Percentiles rank a stretch among this genome's conserved stretches.
These are phyloP conservation scores for Apistogramma diplotaenia DNA, from an alignment of 2,113 vertebrate species.

Conservation along the genomic window DNA sequence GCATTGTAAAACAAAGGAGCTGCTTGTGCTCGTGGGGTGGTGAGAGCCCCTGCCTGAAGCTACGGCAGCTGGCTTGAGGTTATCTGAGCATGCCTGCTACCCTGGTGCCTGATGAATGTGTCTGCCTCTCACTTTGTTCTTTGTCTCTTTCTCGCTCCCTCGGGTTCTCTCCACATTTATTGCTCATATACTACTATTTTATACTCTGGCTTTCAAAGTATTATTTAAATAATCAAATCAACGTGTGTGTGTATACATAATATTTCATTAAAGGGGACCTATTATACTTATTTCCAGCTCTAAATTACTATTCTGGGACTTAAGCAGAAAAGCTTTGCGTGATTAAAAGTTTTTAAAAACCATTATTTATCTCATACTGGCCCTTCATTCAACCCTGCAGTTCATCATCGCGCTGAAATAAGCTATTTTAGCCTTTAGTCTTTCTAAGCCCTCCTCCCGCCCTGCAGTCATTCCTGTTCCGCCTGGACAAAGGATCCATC, in stretches of 20 bases:
- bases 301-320: background rate
- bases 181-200: background rate
- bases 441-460: background rate
- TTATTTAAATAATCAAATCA: background rate
- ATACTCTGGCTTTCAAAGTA: background rate
- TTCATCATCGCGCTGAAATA: background rate
- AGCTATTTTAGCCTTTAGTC: background rate
- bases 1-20: slow-evolving; percentile 13
- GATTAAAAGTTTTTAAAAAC: background rate
- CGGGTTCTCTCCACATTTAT: background rate
- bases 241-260: background rate
- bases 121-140: slow-evolving; percentile 3
- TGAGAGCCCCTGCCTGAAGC: slow-evolving; percentile 25
- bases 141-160: background rate
- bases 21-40: background rate
- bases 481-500: background rate
- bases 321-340: background rate
- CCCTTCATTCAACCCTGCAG: background rate
- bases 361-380: background rate
- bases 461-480: background rate
- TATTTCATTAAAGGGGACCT: background rate
- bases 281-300: background rate
- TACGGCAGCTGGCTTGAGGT: slow-evolving; percentile 35
- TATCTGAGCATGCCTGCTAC: slow-evolving; percentile 19
- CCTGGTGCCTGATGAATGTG: slow-evolving; percentile 22